A percentile compares a stretch with the other conserved stretches of the same genome.
Conservation (phyloP, 2,797 vertebrate genomes). For the Brachyrhaphis roseni region DNA sequence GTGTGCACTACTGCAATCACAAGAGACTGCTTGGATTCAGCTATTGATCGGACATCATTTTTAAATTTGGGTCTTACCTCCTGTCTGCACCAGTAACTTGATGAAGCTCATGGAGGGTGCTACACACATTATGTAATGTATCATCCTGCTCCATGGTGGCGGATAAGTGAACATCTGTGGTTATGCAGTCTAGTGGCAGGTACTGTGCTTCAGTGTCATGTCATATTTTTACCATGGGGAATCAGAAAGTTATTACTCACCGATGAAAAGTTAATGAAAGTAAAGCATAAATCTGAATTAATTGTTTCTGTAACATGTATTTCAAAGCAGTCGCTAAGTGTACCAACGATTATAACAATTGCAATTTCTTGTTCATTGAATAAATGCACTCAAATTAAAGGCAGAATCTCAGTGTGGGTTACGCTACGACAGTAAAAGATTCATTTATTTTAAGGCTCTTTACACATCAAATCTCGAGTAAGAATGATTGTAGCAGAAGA, state of each 20-base stretch:
- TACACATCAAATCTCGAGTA: constrained; percentile 5
- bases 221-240: background rate
- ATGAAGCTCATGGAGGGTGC: background rate
- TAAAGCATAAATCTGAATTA: background rate
- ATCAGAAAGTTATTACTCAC: background rate
- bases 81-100: background rate
- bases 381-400: background rate
- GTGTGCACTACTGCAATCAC: background rate
- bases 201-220: background rate
- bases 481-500: background rate
- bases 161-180: background rate
- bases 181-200: background rate
- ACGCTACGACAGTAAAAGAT: background rate
- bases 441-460: background rate
- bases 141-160: background rate
- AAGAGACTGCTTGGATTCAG: background rate
- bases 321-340: background rate
- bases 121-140: background rate
- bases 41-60: background rate
- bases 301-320: background rate
- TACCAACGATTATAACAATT: background rate
- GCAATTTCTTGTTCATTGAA: background rate
- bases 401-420: background rate
- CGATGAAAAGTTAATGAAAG: background rate
- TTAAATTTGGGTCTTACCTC: background rate